These are phyloP conservation scores for Dascyllus trimaculatus DNA, from an alignment of 2,113 vertebrate species.

Conservation along the genomic window DNA sequence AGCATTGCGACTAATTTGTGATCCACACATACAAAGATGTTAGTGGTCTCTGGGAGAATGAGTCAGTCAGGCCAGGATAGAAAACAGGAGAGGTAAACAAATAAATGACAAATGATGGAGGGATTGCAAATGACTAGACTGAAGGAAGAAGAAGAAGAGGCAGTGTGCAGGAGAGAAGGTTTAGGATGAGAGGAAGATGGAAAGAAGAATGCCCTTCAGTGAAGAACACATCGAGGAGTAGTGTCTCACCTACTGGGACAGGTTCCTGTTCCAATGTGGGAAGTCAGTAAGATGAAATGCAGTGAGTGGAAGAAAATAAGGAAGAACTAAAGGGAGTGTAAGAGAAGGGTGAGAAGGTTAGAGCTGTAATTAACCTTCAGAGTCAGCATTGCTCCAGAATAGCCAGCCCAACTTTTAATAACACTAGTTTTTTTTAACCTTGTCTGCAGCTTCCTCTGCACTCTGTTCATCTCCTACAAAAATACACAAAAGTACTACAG, in stretches of 20 bases:
- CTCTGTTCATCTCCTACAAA: neutral
- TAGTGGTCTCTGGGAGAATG: conserved; percentile 55
- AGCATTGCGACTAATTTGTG: conserved; percentile 44
- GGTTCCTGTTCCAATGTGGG: neutral
- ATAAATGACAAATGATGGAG: conserved; percentile 36
- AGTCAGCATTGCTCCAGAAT: conserved; percentile 39
- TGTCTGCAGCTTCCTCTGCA: conserved; percentile 7
- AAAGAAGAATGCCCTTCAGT: neutral
- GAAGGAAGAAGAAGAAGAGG: neutral
- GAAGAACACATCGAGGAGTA: neutral
- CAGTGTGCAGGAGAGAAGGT: neutral
- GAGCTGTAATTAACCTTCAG: conserved; percentile 61
- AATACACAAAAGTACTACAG: neutral
- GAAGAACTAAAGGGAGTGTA: neutral
- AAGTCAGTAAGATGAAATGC: conserved; percentile 33
- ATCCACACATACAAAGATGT: conserved; percentile 23
- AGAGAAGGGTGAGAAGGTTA: conserved; percentile 40
- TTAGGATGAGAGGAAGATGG: neutral
- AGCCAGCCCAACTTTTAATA: conserved; percentile 34
- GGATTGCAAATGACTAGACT: conserved; percentile 1
- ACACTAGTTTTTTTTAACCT: conserved; percentile 47
- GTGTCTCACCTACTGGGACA: neutral
- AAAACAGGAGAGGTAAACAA: conserved; percentile 46
- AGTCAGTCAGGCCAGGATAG: conserved; percentile 37
- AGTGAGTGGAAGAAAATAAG: conserved; percentile 11